These are phyloP conservation scores for Gadopsis marmoratus DNA, from an alignment of 2,797 vertebrate species.

Conservation along the genomic window DNA sequence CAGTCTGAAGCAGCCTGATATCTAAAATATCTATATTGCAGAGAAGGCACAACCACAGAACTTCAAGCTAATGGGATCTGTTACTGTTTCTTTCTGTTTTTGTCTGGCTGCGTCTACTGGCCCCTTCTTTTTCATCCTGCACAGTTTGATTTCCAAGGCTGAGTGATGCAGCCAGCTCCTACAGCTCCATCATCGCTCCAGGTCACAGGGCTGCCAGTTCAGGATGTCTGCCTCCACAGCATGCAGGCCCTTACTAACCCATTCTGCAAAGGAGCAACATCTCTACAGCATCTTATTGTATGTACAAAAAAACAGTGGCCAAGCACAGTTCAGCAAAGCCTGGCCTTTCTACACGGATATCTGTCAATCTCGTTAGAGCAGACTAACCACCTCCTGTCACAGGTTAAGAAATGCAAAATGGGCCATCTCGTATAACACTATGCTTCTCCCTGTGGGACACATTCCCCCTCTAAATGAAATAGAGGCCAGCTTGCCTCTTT, in stretches of 20 bases:
- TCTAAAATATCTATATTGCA: slow-evolving; percentile 5
- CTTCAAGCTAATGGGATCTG: not conserved
- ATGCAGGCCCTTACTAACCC: slow-evolving; percentile 51
- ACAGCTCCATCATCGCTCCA: slow-evolving; percentile 82
- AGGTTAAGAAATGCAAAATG: slow-evolving; percentile 74
- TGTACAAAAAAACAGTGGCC: slow-evolving; percentile 11
- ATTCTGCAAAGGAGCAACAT: slow-evolving; percentile 39
- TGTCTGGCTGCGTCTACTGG: not conserved
- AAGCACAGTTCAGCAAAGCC: slow-evolving; percentile 22
- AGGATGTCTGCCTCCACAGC: slow-evolving; percentile 77
- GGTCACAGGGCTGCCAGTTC: slow-evolving; percentile 74
- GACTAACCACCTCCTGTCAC: slow-evolving; percentile 63
- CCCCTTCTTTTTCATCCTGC: slow-evolving; percentile 41
- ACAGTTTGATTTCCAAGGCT: slow-evolving; percentile 67
- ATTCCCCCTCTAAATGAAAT: slow-evolving; percentile 63
- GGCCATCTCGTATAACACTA: slow-evolving; percentile 79
- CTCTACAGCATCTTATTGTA: slow-evolving; percentile 37
- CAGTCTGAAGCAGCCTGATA: slow-evolving; percentile 13
- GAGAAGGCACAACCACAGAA: slow-evolving; percentile 7
- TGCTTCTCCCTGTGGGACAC: slow-evolving; percentile 76
- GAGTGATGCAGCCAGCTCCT: slow-evolving; percentile 73
- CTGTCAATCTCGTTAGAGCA: slow-evolving; percentile 57
- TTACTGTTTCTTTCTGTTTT: slow-evolving; percentile 18
- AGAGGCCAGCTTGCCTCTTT: slow-evolving; percentile 72
- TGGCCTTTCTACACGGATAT: slow-evolving; percentile 23